These are phyloP conservation scores for Marcusenius ussheri DNA, from an alignment of 2,113 vertebrate genomes.

Conservation along the genomic window DNA sequence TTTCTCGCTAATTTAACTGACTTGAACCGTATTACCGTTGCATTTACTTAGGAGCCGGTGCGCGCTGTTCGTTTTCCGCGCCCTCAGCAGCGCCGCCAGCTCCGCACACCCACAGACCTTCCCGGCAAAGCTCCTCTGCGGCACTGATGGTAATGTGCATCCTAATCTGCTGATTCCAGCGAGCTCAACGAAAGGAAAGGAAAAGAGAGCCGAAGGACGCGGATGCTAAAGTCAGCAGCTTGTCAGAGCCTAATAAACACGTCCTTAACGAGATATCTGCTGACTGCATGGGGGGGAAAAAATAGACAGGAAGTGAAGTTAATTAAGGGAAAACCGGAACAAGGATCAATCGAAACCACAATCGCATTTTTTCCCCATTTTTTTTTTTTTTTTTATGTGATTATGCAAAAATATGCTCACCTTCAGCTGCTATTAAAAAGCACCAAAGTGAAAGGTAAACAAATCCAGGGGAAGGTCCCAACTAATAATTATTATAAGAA, in stretches of 20 bases:
- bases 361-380: neutral
- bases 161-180: constrained; percentile 35
- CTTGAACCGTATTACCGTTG: neutral
- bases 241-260: constrained; percentile 22
- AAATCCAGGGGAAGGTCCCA: neutral
- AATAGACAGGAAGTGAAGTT: constrained; percentile 11
- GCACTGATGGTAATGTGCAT: constrained; percentile 29
- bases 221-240: constrained; percentile 33
- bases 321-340: constrained; percentile 4
- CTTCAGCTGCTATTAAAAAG: neutral
- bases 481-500: neutral
- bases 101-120: neutral
- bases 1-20: neutral
- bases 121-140: neutral
- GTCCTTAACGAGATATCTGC: constrained; percentile 26
- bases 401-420: neutral
- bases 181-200: constrained; percentile 10
- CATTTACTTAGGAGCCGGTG: neutral
- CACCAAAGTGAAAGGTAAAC: neutral
- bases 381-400: neutral
- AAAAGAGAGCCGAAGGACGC: neutral
- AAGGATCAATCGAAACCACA: constrained; percentile 5
- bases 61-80: neutral
- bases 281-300: neutral
- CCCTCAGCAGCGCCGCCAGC: neutral